Evolutionary conservation across 2,888 invertebrate genomes (phyloP).

Genomic region (Meteorus cinctellus): DNA sequence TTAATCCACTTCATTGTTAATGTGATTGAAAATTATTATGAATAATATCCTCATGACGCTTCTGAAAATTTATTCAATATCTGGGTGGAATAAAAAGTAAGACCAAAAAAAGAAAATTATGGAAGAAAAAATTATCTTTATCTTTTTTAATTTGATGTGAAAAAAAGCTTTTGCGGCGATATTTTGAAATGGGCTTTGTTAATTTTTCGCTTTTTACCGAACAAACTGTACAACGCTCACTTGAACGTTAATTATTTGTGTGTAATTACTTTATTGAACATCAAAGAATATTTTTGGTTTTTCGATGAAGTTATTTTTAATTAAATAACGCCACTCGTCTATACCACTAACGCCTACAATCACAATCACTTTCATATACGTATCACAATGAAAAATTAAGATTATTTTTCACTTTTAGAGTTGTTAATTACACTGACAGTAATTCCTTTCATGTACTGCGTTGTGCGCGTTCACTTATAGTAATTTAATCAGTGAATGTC

Average conservation of each 20-base stretch:
- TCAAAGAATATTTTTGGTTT: not conserved
- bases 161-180: not conserved
- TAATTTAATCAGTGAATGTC: not conserved
- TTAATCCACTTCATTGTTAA: not conserved
- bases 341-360: no score
- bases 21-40: not conserved
- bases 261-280: not conserved
- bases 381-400: not conserved
- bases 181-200: not conserved
- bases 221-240: not conserved
- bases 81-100: not conserved
- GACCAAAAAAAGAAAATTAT: constrained; percentile 1
- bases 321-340: not conserved
- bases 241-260: not conserved
- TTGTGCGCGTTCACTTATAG: not conserved
- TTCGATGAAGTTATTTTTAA: not conserved
- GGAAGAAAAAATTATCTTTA: not conserved
- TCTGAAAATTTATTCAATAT: not conserved
- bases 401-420: not conserved
- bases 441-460: not conserved
- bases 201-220: not conserved
- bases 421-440: not conserved
- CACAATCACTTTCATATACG: not conserved
- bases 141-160: not conserved
- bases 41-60: not conserved